phyloP scores from a whole-genome alignment of 92 coral and sea anemone species.

The Epizoanthus ramosus region DNA sequence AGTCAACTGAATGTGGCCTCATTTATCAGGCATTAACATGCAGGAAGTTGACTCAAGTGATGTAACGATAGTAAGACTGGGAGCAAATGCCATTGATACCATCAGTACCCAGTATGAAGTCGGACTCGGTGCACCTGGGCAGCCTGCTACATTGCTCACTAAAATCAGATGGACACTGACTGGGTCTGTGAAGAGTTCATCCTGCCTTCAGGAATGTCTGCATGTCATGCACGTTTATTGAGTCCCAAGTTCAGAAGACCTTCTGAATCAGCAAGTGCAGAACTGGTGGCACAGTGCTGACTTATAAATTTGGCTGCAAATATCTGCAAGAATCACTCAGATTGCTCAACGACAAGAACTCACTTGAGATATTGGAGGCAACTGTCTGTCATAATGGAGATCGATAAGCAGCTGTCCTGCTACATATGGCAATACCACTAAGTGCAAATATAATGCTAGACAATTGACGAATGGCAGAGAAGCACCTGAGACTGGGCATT shows the following conservation, averaged over 20 bases:
- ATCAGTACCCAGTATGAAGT: slow-evolving; percentile 55
- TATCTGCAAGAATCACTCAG: slow-evolving; percentile 32
- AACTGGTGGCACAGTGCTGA: slow-evolving; percentile 74
- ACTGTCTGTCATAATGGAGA: slow-evolving; percentile 39
- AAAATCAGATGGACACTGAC: slow-evolving; percentile 72
- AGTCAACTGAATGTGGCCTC: slow-evolving; percentile 62
- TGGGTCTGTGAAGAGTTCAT: slow-evolving; percentile 32
- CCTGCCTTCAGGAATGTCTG: slow-evolving; percentile 24
- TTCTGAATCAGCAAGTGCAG: slow-evolving; percentile 45
- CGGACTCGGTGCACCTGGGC: slow-evolving; percentile 48
- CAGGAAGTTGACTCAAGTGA: slow-evolving; percentile 57
- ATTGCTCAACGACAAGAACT: slow-evolving; percentile 5
- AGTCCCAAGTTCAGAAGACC: slow-evolving; percentile 47
- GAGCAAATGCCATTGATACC: slow-evolving; percentile 60
- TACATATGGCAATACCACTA: slow-evolving; percentile 57
- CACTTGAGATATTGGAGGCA: slow-evolving; percentile 28
- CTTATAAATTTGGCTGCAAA: slow-evolving; percentile 59
- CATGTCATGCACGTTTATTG: slow-evolving; percentile 52
- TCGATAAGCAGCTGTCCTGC: slow-evolving; percentile 58
- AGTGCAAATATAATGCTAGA: slow-evolving; percentile 20
- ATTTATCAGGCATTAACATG: slow-evolving; percentile 37
- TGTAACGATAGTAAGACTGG: no score
- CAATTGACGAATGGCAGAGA: slow-evolving; percentile 25
- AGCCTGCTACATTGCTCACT: slow-evolving; percentile 43
- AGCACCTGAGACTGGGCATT: slow-evolving; percentile 20